These are phyloP conservation scores for Cryptoblepharus egeriae DNA, from an alignment of 2,797 vertebrate species.

Conservation along the genomic window DNA sequence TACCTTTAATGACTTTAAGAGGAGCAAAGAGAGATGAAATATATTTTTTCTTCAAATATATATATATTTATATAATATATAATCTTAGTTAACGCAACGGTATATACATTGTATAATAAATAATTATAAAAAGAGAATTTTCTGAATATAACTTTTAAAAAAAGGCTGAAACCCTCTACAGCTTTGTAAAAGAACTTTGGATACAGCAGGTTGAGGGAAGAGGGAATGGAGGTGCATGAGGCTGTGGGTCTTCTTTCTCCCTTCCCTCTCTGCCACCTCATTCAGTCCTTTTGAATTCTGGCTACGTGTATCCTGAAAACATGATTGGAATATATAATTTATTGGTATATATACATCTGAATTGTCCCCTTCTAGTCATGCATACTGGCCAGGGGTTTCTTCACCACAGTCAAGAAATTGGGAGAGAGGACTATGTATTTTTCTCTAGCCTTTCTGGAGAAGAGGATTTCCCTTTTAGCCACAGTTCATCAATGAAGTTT, in stretches of 20 bases:
- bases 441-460: not conserved
- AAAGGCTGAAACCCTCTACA: slow-evolving; percentile 91
- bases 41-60: slow-evolving; percentile 98
- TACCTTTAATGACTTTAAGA: slow-evolving; percentile 76
- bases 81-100: slow-evolving; percentile 99
- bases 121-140: slow-evolving; percentile 99
- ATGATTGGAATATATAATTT: slow-evolving; percentile 65
- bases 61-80: slow-evolving; percentile 99
- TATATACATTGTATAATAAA: slow-evolving; percentile 99
- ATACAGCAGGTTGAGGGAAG: slow-evolving; percentile 86
- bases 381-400: not conserved
- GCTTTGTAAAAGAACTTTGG: slow-evolving; percentile 98
- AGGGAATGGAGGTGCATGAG: slow-evolving; percentile 14
- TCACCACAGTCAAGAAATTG: not conserved
- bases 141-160: slow-evolving; percentile 96
- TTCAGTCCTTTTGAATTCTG: slow-evolving; percentile 79
- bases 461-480: not conserved
- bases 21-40: slow-evolving; percentile 76
- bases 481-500: not conserved
- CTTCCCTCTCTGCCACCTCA: slow-evolving; percentile 50
- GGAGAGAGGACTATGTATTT: not conserved
- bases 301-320: slow-evolving; percentile 60
- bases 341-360: slow-evolving; percentile 20
- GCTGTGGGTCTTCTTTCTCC: not conserved
- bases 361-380: not conserved